A percentile compares a stretch with the other conserved stretches of the same genome.
phyloP scores from a whole-genome alignment of 2,888 invertebrate genomes.

The Limnephilus marmoratus region DNA sequence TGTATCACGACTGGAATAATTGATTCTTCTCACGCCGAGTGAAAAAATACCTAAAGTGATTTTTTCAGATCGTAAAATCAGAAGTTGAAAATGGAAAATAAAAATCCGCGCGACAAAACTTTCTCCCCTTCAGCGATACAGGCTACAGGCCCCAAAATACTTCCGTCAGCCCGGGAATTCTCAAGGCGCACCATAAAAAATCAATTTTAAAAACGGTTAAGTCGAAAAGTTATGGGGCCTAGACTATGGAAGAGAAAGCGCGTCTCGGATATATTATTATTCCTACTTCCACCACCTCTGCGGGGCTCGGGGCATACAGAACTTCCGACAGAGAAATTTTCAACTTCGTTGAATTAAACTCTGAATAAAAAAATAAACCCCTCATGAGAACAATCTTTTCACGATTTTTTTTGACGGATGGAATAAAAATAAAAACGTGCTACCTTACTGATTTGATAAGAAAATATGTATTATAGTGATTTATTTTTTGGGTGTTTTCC shows the following conservation, averaged over 20 bases:
- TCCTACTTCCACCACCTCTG: neutral
- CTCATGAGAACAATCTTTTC: neutral
- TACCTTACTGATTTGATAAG: neutral
- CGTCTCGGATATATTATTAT: slow-evolving; percentile 18
- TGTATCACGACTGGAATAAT: neutral
- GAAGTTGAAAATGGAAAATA: slow-evolving; percentile 48
- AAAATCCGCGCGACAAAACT: slow-evolving; percentile 48
- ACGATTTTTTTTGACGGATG: neutral
- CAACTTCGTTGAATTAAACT: neutral
- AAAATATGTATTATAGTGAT: neutral
- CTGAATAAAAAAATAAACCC: neutral
- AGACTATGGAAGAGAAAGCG: slow-evolving; percentile 35
- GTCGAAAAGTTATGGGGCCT: slow-evolving; percentile 63
- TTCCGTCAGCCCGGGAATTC: slow-evolving; percentile 64
- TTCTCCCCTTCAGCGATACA: slow-evolving; percentile 54
- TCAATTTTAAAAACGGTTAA: slow-evolving; percentile 66
- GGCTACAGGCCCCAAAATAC: slow-evolving; percentile 45
- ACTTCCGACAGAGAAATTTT: slow-evolving; percentile 18
- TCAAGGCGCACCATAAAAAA: slow-evolving; percentile 65
- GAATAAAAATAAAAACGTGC: neutral
- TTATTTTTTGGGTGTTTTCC: no score
- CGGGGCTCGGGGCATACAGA: neutral
- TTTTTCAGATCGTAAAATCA: slow-evolving; percentile 46
- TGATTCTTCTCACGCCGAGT: neutral
- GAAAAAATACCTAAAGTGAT: neutral